These are phyloP conservation scores for Geophilus truncorum DNA, from an alignment of 2,888 invertebrate genomes.

Conservation along the genomic window DNA sequence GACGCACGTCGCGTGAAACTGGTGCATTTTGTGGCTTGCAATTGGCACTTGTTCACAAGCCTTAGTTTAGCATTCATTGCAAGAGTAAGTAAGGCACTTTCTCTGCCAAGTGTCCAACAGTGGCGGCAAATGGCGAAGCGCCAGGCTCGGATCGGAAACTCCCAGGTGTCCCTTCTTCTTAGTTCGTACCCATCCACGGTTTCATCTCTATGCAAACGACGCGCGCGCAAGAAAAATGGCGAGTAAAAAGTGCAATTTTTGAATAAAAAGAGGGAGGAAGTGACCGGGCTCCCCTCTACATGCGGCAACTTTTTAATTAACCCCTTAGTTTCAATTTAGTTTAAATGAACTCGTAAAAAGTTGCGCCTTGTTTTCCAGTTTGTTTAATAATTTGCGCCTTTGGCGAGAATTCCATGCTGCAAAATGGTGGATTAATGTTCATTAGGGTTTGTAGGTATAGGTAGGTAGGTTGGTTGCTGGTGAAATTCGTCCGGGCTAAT, in stretches of 20 bases:
- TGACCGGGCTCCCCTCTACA: not conserved
- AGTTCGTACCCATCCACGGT: not conserved
- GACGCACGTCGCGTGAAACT: not conserved
- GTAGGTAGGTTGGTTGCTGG: too few relatives aligned
- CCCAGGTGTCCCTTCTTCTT: not conserved
- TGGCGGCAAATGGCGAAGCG: not conserved
- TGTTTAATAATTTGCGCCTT: too few relatives aligned
- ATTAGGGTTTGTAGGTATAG: too few relatives aligned
- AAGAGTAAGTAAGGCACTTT: not conserved
- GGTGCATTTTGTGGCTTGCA: not conserved
- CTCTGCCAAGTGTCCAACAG: slow-evolving; percentile 4
- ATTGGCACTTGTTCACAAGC: not conserved
- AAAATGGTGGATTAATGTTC: too few relatives aligned
- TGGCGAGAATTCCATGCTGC: too few relatives aligned
- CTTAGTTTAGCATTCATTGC: not conserved
- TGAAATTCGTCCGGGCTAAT: too few relatives aligned
- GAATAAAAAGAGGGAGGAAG: not conserved
- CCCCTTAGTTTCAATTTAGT: not conserved
- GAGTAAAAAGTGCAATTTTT: not conserved
- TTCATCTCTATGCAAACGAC: slow-evolving; percentile 4
- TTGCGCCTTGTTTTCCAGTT: too few relatives aligned
- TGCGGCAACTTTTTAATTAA: not conserved
- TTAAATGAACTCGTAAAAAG: too few relatives aligned
- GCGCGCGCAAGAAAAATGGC: not conserved
- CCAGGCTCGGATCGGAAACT: not conserved